phyloP scores from a whole-genome alignment of 37 sponge, comb jelly and placozoan species.

The Amphimedon queenslandica region DNA sequence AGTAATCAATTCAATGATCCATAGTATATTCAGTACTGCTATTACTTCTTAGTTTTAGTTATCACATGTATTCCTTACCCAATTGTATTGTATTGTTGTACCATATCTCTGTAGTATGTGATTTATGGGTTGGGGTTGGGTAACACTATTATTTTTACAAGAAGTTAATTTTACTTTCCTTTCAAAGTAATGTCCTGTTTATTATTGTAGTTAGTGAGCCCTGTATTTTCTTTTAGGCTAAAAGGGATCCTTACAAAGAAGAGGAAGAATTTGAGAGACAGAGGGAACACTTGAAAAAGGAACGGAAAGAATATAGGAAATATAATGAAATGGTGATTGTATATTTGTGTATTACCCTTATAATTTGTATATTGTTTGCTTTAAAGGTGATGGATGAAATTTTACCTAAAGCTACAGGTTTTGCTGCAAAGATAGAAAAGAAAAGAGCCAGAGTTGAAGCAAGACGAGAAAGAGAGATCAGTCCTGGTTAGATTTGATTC shows the following conservation, averaged over 20 bases:
- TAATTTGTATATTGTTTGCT: background rate
- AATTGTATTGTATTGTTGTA: background rate
- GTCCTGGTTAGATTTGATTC: conserved; percentile 56
- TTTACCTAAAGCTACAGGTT: conserved; percentile 81
- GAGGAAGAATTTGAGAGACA: conserved; percentile 35
- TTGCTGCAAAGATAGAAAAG: conserved; percentile 77
- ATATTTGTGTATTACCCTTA: background rate
- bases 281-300: conserved; percentile 14
- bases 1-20: no score
- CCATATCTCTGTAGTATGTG: no score
- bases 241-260: background rate
- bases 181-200: no score
- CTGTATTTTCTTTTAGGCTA: background rate
- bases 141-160: no score
- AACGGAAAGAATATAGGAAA: conserved; percentile 45
- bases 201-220: no score
- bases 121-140: no score
- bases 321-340: conserved; percentile 46
- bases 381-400: conserved; percentile 83
- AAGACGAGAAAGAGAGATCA: conserved; percentile 65
- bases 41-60: background rate
- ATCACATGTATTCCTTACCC: background rate
- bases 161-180: no score
- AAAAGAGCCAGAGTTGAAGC: conserved; percentile 46
- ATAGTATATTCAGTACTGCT: background rate